Evolutionary conservation across 2,797 vertebrate species (phyloP).

Genomic region (Arctocebus calabarensis): DNA sequence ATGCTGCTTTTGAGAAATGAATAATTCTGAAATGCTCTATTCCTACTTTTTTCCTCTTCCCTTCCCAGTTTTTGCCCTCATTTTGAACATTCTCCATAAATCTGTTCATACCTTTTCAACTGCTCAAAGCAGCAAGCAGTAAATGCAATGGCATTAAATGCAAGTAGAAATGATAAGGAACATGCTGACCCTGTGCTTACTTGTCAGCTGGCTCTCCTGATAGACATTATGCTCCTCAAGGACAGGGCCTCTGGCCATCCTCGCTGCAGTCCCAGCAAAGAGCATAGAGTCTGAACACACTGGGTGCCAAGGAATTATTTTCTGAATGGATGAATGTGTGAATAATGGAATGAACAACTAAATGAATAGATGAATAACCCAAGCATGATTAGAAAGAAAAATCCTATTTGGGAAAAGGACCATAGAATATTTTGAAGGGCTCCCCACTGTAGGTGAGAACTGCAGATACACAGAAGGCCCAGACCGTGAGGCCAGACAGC

Average conservation of each 20-base stretch:
- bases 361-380: background rate
- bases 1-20: background rate
- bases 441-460: background rate
- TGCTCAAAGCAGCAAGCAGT: background rate
- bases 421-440: background rate
- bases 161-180: background rate
- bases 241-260: background rate
- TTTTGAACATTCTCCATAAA: background rate
- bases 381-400: background rate
- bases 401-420: background rate
- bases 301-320: background rate
- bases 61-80: background rate
- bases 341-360: background rate
- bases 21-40: background rate
- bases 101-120: background rate
- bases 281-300: background rate
- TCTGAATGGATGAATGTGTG: background rate
- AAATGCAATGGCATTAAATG: background rate
- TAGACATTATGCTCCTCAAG: background rate
- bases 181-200: background rate
- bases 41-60: background rate
- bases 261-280: accelerated
- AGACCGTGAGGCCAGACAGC: background rate
- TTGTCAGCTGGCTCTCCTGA: accelerated
- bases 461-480: too few relatives aligned